Base-by-base conservation (phyloP, 1,140 invertebrate genomes). In the Parapsyche elsis region DNA sequence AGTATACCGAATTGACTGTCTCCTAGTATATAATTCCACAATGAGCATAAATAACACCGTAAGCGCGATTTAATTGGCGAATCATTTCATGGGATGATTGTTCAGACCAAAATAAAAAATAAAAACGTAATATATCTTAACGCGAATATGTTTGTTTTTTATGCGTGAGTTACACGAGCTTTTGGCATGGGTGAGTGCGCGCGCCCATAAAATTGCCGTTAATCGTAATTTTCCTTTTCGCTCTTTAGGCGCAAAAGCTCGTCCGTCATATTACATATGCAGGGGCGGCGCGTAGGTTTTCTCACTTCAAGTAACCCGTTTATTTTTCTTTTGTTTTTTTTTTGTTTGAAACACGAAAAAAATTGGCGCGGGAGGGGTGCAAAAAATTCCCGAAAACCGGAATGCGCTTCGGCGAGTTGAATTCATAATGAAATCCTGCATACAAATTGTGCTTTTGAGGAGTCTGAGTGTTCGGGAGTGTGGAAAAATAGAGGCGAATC, bases 391-490 rank as follows among this genome's bases (percentile, higher is more conserved):
- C 10, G 24, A 67, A 67, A 53, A 24, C 26, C 59, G 49, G 46
- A 74, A 76, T 80, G 79, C 79, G 79, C 79, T 74, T 75, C 71
- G 57, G 71, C 45, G 79, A 73, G 79, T 76, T 80, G 79, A 80
- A 80, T 80, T 80, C 79, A 80, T 80, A 80, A 80, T 80, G 79
- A 80, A 80, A 80, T 80, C 79, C 79, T 80, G 79, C 79, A 80
- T 80, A 80, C 79, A 75, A 74, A 80, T 67, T 75, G 71, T 67
- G 79, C 70, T 73, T 79, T 71, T 79, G 45, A 70, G 57, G 57
- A 64, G 57, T 67, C 64, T 67, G 75, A 77, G 46, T 16, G 23
- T 77, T 77, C 75, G 75, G 49, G 75, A 64, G 59, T 77, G 75
- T 77, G 75, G 75, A 77, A 77, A 64, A 77, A 64, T 77, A 64